These are phyloP conservation scores for Propithecus coquereli DNA, from an alignment of 2,113 vertebrate genomes.

Conservation along the genomic window DNA sequence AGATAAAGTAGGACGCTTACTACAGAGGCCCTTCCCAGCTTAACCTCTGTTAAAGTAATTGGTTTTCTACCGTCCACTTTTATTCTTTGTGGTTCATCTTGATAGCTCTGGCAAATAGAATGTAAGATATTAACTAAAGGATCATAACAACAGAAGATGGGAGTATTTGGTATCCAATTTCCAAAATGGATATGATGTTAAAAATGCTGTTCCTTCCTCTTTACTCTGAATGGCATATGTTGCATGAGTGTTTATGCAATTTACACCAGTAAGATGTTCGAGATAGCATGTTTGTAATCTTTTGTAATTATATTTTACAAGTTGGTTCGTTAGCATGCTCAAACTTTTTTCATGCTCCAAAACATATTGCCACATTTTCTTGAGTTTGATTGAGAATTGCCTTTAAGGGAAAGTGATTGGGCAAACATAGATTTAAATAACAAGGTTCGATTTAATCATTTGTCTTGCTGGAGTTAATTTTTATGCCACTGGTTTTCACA, in stretches of 20 bases:
- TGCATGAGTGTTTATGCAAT: slow-evolving; percentile 56
- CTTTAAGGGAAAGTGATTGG: slow-evolving; percentile 53
- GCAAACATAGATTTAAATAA: slow-evolving; percentile 56
- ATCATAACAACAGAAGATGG: neutral
- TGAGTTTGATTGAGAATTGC: slow-evolving; percentile 64
- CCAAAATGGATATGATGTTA: slow-evolving; percentile 48
- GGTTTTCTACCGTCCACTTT: neutral
- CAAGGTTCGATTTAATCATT: slow-evolving; percentile 29
- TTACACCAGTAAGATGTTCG: slow-evolving; percentile 49
- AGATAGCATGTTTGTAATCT: slow-evolving; percentile 62
- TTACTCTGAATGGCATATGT: slow-evolving; percentile 57
- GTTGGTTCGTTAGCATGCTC: slow-evolving; percentile 44
- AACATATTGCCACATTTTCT: slow-evolving; percentile 50
- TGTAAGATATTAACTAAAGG: slow-evolving; percentile 33
- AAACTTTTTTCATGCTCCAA: slow-evolving; percentile 61
- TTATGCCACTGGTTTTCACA: slow-evolving; percentile 52
- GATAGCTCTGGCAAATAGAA: neutral
- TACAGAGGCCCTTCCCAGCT: slow-evolving; percentile 46
- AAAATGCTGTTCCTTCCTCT: slow-evolving; percentile 67
- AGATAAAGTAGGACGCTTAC: slow-evolving; percentile 63
- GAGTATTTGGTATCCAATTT: slow-evolving; percentile 46
- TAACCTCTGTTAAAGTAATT: slow-evolving; percentile 27
- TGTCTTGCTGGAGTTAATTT: slow-evolving; percentile 56
- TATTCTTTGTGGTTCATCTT: slow-evolving; percentile 27
- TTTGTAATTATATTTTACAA: slow-evolving; percentile 62